Evolutionary conservation across 2,888 invertebrate genomes (phyloP).

Genomic region (Anthoptus insignis): DNA sequence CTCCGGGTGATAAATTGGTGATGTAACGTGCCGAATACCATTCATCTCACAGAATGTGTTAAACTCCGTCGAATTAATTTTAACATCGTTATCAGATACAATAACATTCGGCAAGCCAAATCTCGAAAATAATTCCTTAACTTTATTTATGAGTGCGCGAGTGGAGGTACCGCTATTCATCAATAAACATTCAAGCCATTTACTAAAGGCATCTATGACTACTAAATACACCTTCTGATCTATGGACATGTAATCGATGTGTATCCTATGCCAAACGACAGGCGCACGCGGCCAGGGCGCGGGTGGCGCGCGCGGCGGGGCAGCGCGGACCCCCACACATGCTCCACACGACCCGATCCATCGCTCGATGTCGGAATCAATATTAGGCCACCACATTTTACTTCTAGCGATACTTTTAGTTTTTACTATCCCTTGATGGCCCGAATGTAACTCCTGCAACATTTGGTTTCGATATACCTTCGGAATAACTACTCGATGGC

Average conservation of each 20-base stretch:
- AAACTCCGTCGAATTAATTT: slow-evolving; percentile 45
- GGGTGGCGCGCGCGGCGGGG: slow-evolving; percentile 22
- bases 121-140: slow-evolving; percentile 35
- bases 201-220: slow-evolving; percentile 35
- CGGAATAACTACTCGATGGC: slow-evolving; percentile 39
- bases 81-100: slow-evolving; percentile 48
- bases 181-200: slow-evolving; percentile 36
- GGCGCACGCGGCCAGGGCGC: slow-evolving; percentile 39
- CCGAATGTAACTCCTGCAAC: slow-evolving; percentile 35
- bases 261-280: slow-evolving; percentile 42
- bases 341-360: slow-evolving; percentile 30
- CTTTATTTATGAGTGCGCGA: slow-evolving; percentile 23
- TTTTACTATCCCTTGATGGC: slow-evolving; percentile 42
- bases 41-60: slow-evolving; percentile 41
- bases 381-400: slow-evolving; percentile 40
- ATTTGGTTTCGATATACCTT: slow-evolving; percentile 16
- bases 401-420: slow-evolving; percentile 39
- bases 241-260: slow-evolving; percentile 41
- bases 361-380: slow-evolving; percentile 25
- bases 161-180: slow-evolving; percentile 31
- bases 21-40: slow-evolving; percentile 46
- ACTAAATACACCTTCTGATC: slow-evolving; percentile 34
- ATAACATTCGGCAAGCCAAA: slow-evolving; percentile 42
- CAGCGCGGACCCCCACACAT: slow-evolving; percentile 29
- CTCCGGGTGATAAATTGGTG: slow-evolving; percentile 53